Conservation (phyloP, 2,888 invertebrate genomes). For the Drosophila recens region DNA sequence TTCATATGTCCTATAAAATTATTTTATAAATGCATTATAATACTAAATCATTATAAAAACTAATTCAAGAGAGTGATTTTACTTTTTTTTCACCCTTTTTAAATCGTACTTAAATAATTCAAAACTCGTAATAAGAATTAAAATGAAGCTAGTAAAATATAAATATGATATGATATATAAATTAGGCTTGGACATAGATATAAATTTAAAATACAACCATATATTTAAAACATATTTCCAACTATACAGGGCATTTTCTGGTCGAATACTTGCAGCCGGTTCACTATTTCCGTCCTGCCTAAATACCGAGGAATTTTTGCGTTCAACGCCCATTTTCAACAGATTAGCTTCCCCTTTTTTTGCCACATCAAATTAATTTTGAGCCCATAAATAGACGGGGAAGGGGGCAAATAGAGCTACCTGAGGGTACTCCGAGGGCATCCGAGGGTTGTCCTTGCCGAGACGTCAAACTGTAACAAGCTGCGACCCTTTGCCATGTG, state of each 20-base stretch:
- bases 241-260: background rate
- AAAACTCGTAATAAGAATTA: too few relatives aligned
- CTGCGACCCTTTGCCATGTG: slow-evolving; percentile 43
- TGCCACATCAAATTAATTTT: slow-evolving; percentile 57
- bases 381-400: slow-evolving; percentile 32
- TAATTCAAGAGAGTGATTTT: too few relatives aligned
- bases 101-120: too few relatives aligned
- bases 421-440: slow-evolving; percentile 38
- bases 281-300: slow-evolving; percentile 28
- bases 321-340: slow-evolving; percentile 74
- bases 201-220: background rate
- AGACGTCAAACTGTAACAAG: slow-evolving; percentile 31
- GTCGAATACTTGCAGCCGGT: background rate
- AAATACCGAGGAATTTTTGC: slow-evolving; percentile 81
- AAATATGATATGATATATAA: too few relatives aligned
- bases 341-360: slow-evolving; percentile 62
- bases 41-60: too few relatives aligned
- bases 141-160: too few relatives aligned
- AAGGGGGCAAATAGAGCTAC: slow-evolving; percentile 10
- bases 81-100: too few relatives aligned
- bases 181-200: background rate
- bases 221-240: background rate
- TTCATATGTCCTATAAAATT: too few relatives aligned
- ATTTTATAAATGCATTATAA: too few relatives aligned
- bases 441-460: slow-evolving; percentile 36